Conservation (phyloP, 2,797 vertebrate genomes). For the Chelon auratus region DNA sequence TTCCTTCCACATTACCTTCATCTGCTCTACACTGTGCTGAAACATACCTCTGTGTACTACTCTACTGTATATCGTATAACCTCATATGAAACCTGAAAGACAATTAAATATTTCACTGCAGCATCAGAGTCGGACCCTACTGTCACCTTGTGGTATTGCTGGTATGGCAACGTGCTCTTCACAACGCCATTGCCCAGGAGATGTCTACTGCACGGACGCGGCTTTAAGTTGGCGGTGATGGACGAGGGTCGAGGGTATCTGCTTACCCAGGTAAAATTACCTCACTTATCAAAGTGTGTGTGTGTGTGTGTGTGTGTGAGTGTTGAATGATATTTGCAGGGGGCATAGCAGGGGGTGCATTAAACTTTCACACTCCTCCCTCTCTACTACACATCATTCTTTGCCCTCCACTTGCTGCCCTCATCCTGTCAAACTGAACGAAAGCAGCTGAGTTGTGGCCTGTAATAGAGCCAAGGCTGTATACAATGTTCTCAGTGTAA, state of each 20-base stretch:
- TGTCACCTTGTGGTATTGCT: conserved; percentile 38
- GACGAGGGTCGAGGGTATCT: conserved; percentile 66
- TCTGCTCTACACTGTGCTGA: neutral
- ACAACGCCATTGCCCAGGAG: conserved; percentile 58
- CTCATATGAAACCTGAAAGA: conserved; percentile 14
- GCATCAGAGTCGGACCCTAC: conserved; percentile 20
- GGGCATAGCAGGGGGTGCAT: conserved; percentile 58
- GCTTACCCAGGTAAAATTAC: conserved; percentile 79
- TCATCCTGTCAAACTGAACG: conserved; percentile 46
- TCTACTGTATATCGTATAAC: neutral
- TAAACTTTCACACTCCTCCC: conserved; percentile 74
- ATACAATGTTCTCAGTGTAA: conserved; percentile 61
- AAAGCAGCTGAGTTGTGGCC: conserved; percentile 60
- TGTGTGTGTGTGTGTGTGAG: neutral
- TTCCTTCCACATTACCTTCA: neutral
- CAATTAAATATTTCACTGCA: neutral
- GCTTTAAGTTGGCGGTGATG: conserved; percentile 50
- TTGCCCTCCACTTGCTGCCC: conserved; percentile 37
- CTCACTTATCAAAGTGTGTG: conserved; percentile 48
- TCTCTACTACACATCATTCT: conserved; percentile 26
- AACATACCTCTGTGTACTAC: neutral
- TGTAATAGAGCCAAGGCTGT: conserved; percentile 65
- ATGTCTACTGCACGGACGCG: conserved; percentile 52
- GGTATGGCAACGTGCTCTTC: conserved; percentile 33
- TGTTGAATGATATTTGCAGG: conserved; percentile 38